Percentiles rank a stretch among this genome's conserved stretches.
These are phyloP conservation scores for Heteromormyrus szaboi DNA, from an alignment of 2,797 vertebrate genomes.

Conservation along the genomic window DNA sequence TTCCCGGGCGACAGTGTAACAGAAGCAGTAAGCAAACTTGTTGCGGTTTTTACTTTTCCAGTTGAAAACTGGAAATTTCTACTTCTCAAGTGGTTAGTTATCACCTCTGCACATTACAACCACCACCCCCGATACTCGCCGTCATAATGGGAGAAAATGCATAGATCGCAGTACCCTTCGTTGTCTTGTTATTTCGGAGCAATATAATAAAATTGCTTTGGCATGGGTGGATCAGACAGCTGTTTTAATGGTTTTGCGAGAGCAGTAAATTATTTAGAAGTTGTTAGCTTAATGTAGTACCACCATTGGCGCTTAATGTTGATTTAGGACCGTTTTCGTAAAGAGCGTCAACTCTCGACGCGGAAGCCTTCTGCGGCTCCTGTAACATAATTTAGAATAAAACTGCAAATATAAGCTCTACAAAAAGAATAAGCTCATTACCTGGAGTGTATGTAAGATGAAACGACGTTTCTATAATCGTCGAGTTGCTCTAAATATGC, in stretches of 20 bases:
- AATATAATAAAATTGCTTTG: background rate
- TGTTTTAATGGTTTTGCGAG: background rate
- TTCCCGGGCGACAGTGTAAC: background rate
- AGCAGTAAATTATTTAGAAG: background rate
- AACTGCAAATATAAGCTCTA: background rate
- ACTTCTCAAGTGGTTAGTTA: background rate
- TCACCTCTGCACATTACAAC: background rate
- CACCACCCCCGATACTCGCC: background rate
- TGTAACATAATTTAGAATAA: background rate
- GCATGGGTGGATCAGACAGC: background rate
- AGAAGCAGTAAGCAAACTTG: conserved; percentile 14
- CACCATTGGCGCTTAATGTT: background rate
- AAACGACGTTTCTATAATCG: background rate
- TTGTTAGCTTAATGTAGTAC: background rate
- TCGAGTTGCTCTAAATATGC: background rate
- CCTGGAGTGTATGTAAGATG: background rate
- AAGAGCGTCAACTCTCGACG: background rate
- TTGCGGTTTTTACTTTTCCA: conserved; percentile 19
- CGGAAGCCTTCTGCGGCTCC: background rate
- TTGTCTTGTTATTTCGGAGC: background rate
- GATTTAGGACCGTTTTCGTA: background rate
- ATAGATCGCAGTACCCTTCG: background rate
- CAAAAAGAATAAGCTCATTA: background rate
- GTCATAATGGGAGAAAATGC: background rate
- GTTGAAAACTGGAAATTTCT: background rate